phyloP scores from a whole-genome alignment of 2,797 vertebrate genomes.

The Danio albolineatus region DNA sequence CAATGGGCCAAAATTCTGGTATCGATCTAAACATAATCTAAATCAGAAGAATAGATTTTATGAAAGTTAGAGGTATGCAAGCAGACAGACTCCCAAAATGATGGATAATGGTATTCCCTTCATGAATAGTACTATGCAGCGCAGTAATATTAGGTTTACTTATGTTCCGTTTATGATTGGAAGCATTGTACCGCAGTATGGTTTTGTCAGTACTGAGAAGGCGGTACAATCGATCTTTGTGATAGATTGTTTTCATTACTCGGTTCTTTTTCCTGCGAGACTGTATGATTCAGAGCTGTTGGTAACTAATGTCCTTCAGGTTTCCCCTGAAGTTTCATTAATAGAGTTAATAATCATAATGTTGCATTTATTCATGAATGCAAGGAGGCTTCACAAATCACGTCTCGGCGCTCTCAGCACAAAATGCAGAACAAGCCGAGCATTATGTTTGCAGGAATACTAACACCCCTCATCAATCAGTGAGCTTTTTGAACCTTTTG shows the following conservation, averaged over 20 bases:
- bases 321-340: conserved; percentile 61
- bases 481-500: conserved; percentile 8
- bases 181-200: conserved; percentile 53
- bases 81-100: not conserved
- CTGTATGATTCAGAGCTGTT: conserved; percentile 53
- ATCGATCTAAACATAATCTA: not conserved
- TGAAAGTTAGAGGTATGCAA: not conserved
- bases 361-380: conserved; percentile 57
- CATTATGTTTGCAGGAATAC: conserved; percentile 47
- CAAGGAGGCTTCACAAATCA: conserved; percentile 43
- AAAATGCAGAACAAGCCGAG: conserved; percentile 40
- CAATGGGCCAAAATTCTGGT: not conserved
- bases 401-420: conserved; percentile 26
- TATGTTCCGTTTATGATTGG: conserved; percentile 54
- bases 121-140: conserved; percentile 44
- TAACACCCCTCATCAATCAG: conserved; percentile 38
- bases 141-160: conserved; percentile 46
- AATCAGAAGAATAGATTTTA: not conserved
- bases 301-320: conserved; percentile 54
- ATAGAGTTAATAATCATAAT: conserved; percentile 63
- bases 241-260: conserved; percentile 65
- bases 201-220: conserved; percentile 54
- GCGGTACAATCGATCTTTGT: conserved; percentile 58
- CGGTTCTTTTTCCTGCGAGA: conserved; percentile 53
- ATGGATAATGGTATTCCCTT: conserved; percentile 29